Evolutionary conservation across 2,888 invertebrate species (phyloP), one percentile per base, ranked within the genome.

Genomic region (Himalopsyche japonica): DNA sequence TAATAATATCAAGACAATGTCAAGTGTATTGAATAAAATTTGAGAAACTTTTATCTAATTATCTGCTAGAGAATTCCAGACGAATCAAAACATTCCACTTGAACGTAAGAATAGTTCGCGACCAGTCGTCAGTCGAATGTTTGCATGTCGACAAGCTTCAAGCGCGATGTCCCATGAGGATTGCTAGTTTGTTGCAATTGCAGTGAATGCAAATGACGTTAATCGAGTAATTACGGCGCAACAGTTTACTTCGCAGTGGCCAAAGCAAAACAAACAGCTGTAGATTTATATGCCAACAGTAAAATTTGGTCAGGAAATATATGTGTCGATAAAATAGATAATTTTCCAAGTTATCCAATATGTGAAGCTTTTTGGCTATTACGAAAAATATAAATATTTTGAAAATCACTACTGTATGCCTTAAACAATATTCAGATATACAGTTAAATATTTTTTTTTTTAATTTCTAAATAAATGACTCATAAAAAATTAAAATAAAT

Each of bases 131-230:
- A 70, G 15, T 70, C 70, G 7, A 8, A 7, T 4, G 70, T 6
- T 30, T 70, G 24, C 70, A 27, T 27, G 15, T 27, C 15, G 70
- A 4, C 10, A 12, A 70, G 70, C 27, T 70, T 27, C 27, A 70
- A 57, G n/a, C 20, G 57, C n/a, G 27, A 30, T 15, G 27, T 70
- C 70, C 70, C 70, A 27, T 15, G 70, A 27, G 70, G 10, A 8
- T 47, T 37, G 20, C 77, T 24, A 77, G 77, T 77, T 34, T 77
- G 77, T 43, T 77, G 34, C 79, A 47, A 27, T 24, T 76, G 76
- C 81, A 76, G 48, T 34, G 81, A 76, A 76, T 81, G 81, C 81
- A 81, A 81, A 81, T 76, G 81, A 76, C 48, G 81, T 76, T 47
- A 81, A 81, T 81, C 76, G 76, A 47, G 27, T 32, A 81, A 81